Evolutionary conservation across 2,888 invertebrate species (phyloP), one percentile per base, ranked within the genome.

Genomic region (Mycalesis mineus): DNA sequence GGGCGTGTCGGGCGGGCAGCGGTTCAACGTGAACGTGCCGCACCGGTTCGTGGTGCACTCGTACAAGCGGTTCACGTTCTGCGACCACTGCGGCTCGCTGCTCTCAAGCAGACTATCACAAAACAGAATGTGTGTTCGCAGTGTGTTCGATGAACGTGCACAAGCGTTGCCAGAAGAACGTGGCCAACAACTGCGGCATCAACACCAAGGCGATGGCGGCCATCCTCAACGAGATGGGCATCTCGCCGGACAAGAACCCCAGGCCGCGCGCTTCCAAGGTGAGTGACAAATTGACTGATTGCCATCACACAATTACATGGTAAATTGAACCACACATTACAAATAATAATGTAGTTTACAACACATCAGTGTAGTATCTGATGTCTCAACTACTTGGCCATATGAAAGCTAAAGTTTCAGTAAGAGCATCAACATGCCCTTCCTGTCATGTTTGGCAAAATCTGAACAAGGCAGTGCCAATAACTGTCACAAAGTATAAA

Each of bases 111-210:
- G 91, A n/a, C n/a, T n/a, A n/a, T n/a, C n/a, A n/a, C n/a, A n/a
- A 33, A 33, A 33, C 8, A 7, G 3, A 5, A 33, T 33, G 1
- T 36, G n/a, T 37, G n/a, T n/a, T n/a, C 8, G 49, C 13, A 49
- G 98, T 95, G 67, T 99, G 99, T 84, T 95, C 94, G 68, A 94
- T 99, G 93, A 99, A 99, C 91, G 98, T 99, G 62, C 99, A 99
- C 91, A 99, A 99, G 87, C 93, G 99, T 58, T 99, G 99, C 88
- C 97, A 98, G 91, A 97, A 97, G 88, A 99, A 99, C 90, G 99
- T 99, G 64, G 98, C 99, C 62, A 99, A 99, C 91, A 99, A 98
- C 86, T 99, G 99, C 88, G 99, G 99, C 74, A 97, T 98, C 84
- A 97, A 99, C 90, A 97, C 97, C 56, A 97, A 98, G 85, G 94